phyloP scores from a whole-genome alignment of 2,888 invertebrate genomes.

The Caenorhabditis becei region DNA sequence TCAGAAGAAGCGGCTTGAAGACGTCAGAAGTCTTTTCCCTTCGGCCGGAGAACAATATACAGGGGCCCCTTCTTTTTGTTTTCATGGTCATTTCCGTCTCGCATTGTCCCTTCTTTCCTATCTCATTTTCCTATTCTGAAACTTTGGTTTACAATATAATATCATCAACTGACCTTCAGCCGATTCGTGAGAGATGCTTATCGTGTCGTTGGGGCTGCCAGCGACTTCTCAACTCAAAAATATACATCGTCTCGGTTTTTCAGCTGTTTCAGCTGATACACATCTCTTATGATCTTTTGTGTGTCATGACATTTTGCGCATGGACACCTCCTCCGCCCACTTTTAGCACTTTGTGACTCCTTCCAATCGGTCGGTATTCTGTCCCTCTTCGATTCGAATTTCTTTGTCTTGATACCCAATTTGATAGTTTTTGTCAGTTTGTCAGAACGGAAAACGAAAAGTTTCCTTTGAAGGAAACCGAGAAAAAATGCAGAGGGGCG shows the following conservation, averaged over 20 bases:
- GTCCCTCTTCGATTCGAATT: no score
- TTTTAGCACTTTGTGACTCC: constrained; percentile 25
- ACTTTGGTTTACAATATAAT: constrained; percentile 37
- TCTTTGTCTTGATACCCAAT: constrained; percentile 20
- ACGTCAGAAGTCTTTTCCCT: not conserved
- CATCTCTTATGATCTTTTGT: constrained; percentile 32
- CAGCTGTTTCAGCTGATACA: constrained; percentile 10
- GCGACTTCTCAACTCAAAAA: not conserved
- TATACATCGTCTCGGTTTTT: constrained; percentile 6
- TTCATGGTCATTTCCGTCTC: constrained; percentile 49
- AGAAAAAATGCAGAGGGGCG: constrained; percentile 1
- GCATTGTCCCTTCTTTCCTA: constrained; percentile 20
- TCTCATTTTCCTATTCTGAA: constrained; percentile 24
- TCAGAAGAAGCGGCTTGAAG: not conserved
- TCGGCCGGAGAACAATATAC: constrained; percentile 34
- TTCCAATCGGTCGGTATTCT: constrained; percentile 3
- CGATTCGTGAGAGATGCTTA: constrained; percentile 24
- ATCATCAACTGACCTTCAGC: constrained; percentile 37
- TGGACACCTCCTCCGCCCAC: constrained; percentile 17
- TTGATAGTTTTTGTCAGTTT: not conserved
- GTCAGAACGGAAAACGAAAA: not conserved
- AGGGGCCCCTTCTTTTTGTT: constrained; percentile 16
- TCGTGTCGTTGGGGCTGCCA: not conserved
- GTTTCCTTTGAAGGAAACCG: no score
- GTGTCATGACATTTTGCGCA: constrained; percentile 13